Percentiles rank a stretch among this genome's conserved stretches.
These are phyloP conservation scores for Chamaea fasciata DNA, from an alignment of 2,113 vertebrate species.

Conservation along the genomic window DNA sequence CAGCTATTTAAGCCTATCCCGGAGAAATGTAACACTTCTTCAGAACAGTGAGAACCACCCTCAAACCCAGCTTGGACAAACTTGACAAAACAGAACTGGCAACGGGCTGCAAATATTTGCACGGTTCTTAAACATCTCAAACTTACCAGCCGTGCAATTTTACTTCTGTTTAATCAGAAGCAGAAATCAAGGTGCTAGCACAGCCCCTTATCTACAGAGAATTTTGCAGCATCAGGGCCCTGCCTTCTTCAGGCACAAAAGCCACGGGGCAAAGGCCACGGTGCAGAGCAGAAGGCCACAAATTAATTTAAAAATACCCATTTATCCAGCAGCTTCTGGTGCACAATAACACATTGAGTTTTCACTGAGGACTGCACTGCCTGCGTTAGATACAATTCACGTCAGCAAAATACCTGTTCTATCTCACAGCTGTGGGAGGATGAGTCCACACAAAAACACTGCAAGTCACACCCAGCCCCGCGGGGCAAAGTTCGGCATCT, in stretches of 20 bases:
- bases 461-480: not conserved
- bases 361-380: not conserved
- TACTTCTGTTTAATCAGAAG: not conserved
- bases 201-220: fast-evolving
- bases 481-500: not conserved
- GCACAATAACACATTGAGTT: not conserved
- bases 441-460: not conserved
- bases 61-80: not conserved
- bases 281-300: not conserved
- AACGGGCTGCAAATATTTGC: not conserved
- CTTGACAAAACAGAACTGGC: not conserved
- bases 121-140: not conserved
- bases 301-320: not conserved
- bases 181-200: not conserved
- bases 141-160: not conserved
- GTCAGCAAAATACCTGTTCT: not conserved
- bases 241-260: not conserved
- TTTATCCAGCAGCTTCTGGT: not conserved
- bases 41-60: not conserved
- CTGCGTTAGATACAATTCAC: not conserved
- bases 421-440: not conserved
- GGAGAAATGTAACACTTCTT: not conserved
- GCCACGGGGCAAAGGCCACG: not conserved
- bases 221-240: not conserved
- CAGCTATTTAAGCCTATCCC: not conserved